Evolutionary conservation across 2,888 invertebrate genomes (phyloP).

Genomic region (Lamproptera curius): DNA sequence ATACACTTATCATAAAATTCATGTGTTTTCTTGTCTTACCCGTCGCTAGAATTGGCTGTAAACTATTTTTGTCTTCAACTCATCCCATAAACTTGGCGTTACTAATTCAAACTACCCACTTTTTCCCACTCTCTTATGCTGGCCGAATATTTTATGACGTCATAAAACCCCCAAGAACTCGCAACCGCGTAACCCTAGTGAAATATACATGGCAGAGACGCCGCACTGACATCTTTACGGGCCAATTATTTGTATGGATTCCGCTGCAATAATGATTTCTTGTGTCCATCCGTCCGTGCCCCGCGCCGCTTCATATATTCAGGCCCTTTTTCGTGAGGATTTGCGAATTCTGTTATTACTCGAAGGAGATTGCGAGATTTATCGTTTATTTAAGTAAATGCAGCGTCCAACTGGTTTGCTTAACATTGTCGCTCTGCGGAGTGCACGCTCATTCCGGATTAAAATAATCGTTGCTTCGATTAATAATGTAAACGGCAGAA

Average conservation of each 20-base stretch:
- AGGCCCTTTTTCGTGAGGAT: conserved; percentile 51
- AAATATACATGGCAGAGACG: conserved; percentile 75
- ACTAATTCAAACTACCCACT: background rate
- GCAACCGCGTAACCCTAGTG: conserved; percentile 50
- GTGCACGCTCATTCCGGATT: conserved; percentile 6
- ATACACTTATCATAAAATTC: too few species aligned
- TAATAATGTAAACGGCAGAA: conserved; percentile 21
- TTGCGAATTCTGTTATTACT: conserved; percentile 58
- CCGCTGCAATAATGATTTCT: conserved; percentile 76
- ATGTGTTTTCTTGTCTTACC: too few species aligned
- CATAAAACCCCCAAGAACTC: conserved; percentile 2
- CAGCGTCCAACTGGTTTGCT: conserved; percentile 25
- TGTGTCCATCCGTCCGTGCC: conserved; percentile 48
- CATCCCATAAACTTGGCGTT: too few species aligned
- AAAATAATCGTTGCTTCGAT: conserved; percentile 15
- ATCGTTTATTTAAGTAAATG: conserved; percentile 40
- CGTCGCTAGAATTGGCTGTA: too few species aligned
- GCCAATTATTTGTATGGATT: conserved; percentile 79
- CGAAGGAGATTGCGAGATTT: conserved; percentile 48
- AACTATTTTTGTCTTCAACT: too few species aligned
- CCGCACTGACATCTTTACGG: conserved; percentile 79
- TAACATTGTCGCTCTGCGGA: conserved; percentile 8
- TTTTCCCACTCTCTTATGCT: background rate
- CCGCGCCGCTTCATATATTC: conserved; percentile 47
- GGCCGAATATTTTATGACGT: conserved; percentile 6